A percentile compares a stretch with the other conserved stretches of the same genome.
Conservation (phyloP, 2,888 invertebrate genomes). For the Patella caerulea region DNA sequence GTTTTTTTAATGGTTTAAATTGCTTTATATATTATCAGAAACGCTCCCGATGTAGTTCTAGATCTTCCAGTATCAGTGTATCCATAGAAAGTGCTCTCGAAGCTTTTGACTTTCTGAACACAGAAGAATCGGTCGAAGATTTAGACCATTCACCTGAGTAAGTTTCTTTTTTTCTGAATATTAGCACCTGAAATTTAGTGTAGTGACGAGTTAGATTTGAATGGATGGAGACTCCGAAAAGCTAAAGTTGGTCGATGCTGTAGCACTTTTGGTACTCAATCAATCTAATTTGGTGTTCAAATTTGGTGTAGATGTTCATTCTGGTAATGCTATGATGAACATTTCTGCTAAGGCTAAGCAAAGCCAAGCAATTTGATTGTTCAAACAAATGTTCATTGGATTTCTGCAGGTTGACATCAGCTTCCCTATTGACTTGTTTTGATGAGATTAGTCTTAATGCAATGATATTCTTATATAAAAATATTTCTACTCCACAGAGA, state of each 20-base stretch:
- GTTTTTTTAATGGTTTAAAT: too few species aligned
- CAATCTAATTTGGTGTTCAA: too few species aligned
- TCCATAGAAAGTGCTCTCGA: conserved; percentile 74
- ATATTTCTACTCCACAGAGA: conserved; percentile 29
- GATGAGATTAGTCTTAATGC: neutral
- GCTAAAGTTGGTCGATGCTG: too few species aligned
- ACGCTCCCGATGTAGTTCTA: conserved; percentile 59
- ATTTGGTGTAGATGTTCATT: too few species aligned
- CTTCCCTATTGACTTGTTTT: neutral
- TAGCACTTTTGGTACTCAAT: too few species aligned
- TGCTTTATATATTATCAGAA: conserved; percentile 43
- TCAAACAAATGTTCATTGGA: too few species aligned
- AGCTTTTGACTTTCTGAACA: conserved; percentile 74
- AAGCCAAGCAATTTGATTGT: neutral
- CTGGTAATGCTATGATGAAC: too few species aligned
- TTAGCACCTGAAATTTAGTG: too few species aligned
- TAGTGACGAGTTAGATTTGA: too few species aligned
- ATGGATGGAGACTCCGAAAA: too few species aligned
- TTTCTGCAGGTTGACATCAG: too few species aligned
- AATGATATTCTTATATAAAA: neutral
- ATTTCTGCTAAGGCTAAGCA: too few species aligned
- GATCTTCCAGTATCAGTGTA: conserved; percentile 72
- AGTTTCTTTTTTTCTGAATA: conserved; percentile 5
- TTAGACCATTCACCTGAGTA: conserved; percentile 43
- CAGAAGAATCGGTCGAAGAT: conserved; percentile 67